These are phyloP conservation scores for Sebastes melanostomus DNA, from an alignment of 2,797 vertebrate species.

Conservation along the genomic window DNA sequence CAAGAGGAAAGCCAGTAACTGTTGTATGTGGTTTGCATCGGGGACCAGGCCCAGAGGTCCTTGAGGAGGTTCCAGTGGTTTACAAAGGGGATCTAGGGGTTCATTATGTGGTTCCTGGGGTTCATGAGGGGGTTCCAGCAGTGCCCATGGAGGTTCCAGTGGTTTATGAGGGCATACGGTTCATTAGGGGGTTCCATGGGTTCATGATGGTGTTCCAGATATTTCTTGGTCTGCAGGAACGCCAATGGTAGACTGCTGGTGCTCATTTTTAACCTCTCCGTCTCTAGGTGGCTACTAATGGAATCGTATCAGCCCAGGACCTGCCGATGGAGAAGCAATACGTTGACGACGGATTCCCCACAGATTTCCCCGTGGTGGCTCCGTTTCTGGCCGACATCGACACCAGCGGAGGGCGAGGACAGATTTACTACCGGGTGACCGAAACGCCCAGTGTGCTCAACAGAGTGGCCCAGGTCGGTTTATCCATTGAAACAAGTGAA, in stretches of 20 bases:
- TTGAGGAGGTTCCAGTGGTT: conserved; percentile 28
- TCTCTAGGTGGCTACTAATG: conserved; percentile 95
- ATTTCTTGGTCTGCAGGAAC: not conserved
- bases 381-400: conserved; percentile 96
- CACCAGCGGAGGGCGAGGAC: conserved; percentile 87
- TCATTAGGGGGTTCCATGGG: conserved; percentile 25
- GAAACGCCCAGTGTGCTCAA: conserved; percentile 81
- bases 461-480: conserved; percentile 70
- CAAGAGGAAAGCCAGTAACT: not conserved
- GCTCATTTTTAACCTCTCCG: not conserved
- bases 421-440: conserved; percentile 90
- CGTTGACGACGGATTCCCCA: conserved; percentile 94
- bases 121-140: not conserved
- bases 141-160: not conserved
- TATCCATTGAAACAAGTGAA: not conserved
- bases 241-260: not conserved
- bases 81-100: conserved; percentile 13
- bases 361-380: conserved; percentile 93
- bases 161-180: conserved; percentile 8
- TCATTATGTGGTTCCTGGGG: conserved; percentile 46
- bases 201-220: conserved; percentile 1
- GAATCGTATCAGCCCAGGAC: conserved; percentile 94
- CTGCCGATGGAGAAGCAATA: conserved; percentile 97
- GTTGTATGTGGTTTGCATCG: conserved; percentile 9
- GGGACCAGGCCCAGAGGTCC: not conserved